Percentiles rank a stretch among this genome's conserved stretches.
Conservation (phyloP, 2,113 vertebrate genomes). For the Aepyceros melampus region DNA sequence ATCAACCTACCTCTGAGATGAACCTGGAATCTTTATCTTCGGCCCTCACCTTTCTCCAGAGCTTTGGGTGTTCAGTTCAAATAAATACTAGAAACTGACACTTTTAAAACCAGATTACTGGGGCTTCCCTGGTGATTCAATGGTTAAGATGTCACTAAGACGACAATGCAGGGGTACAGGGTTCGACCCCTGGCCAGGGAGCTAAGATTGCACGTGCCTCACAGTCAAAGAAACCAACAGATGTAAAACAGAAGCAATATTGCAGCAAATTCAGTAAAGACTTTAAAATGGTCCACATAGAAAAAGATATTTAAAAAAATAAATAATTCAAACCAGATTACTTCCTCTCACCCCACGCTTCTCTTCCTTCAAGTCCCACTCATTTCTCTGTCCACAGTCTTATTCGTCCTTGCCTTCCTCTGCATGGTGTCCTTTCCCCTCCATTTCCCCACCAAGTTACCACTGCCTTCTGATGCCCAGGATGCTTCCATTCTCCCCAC, state of each 20-base stretch:
- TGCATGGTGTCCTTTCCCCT: not conserved
- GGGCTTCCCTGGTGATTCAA: not conserved
- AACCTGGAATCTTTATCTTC: not conserved
- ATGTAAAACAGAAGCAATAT: not conserved
- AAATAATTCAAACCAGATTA: not conserved
- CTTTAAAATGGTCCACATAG: not conserved
- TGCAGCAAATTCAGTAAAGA: not conserved
- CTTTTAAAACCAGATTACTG: not conserved
- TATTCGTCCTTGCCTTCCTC: not conserved
- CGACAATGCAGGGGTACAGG: not conserved
- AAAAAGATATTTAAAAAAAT: not conserved
- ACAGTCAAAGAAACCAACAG: not conserved
- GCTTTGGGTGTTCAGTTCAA: not conserved
- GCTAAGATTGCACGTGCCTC: not conserved
- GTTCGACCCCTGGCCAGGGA: not conserved
- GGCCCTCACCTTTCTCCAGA: not conserved
- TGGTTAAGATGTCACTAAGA: not conserved
- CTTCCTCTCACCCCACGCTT: not conserved
- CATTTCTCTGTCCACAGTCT: not conserved
- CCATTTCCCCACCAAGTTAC: not conserved
- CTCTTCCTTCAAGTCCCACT: not conserved
- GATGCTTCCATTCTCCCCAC: not conserved
- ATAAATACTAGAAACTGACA: not conserved
- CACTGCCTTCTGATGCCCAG: not conserved
- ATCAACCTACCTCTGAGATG: not conserved